These are phyloP conservation scores for Oscheius sp. DNA, from an alignment of 2,888 invertebrate species.

Conservation along the genomic window DNA sequence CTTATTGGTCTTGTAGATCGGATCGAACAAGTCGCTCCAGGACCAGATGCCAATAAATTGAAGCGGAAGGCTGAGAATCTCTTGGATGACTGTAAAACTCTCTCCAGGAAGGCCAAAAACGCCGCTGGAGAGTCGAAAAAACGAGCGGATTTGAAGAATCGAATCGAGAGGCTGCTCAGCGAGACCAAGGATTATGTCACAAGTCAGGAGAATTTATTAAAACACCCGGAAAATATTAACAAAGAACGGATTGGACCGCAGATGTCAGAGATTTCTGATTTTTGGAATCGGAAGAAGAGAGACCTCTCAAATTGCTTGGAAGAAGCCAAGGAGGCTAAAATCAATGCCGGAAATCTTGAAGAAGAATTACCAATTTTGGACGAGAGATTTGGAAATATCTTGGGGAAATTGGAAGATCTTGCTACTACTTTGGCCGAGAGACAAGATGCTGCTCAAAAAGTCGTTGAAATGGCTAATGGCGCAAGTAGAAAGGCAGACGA, in stretches of 20 bases:
- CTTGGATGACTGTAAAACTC: slow-evolving; percentile 53
- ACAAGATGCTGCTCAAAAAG: slow-evolving; percentile 42
- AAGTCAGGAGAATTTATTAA: slow-evolving; percentile 48
- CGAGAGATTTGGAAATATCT: slow-evolving; percentile 33
- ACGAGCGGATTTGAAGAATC: slow-evolving; percentile 43
- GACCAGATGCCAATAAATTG: slow-evolving; percentile 63
- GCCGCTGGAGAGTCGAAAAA: slow-evolving; percentile 50
- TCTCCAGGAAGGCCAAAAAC: slow-evolving; percentile 56
- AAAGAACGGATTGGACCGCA: slow-evolving; percentile 48
- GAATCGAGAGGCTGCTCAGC: slow-evolving; percentile 44
- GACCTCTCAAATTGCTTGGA: slow-evolving; percentile 9
- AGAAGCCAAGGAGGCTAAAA: slow-evolving; percentile 19
- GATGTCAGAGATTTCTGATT: slow-evolving; percentile 20
- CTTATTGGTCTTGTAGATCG: slow-evolving; percentile 42
- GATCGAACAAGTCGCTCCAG: slow-evolving; percentile 59
- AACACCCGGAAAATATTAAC: slow-evolving; percentile 48
- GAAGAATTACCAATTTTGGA: slow-evolving; percentile 21
- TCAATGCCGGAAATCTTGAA: not conserved
- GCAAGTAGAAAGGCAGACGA: not conserved
- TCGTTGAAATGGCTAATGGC: slow-evolving; percentile 76
- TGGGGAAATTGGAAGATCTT: slow-evolving; percentile 68
- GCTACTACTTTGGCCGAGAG: slow-evolving; percentile 75
- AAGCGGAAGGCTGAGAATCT: slow-evolving; percentile 61
- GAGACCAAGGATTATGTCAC: slow-evolving; percentile 45
- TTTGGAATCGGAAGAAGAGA: slow-evolving; percentile 29